These are phyloP conservation scores for Lutjanus erythropterus DNA, from an alignment of 2,113 vertebrate species.

Conservation along the genomic window DNA sequence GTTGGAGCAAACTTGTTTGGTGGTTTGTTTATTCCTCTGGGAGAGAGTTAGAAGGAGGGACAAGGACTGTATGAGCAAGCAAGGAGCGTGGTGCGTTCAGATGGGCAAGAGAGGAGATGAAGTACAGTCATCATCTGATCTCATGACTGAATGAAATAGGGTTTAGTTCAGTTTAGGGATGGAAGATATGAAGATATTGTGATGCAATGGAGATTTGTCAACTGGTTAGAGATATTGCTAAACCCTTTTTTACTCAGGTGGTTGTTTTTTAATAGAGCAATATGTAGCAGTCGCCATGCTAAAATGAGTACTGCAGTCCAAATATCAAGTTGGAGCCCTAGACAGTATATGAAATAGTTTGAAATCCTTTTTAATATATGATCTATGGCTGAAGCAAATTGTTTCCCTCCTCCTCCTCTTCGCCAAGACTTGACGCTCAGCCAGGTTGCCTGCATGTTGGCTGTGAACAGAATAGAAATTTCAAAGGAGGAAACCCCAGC, in stretches of 20 bases:
- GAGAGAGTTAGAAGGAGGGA: constrained; percentile 4
- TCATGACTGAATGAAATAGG: constrained; percentile 16
- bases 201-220: constrained; percentile 6
- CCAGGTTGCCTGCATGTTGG: no score
- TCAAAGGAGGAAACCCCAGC: no score
- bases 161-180: constrained; percentile 25
- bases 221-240: constrained; percentile 2
- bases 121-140: constrained; percentile 21
- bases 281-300: no score
- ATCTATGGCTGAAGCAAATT: no score
- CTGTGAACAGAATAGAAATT: no score
- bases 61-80: background rate
- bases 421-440: no score
- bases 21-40: constrained; percentile 52
- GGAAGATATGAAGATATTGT: constrained; percentile 11
- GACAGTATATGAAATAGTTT: no score
- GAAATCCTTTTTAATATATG: no score
- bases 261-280: no score
- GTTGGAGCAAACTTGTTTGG: constrained; percentile 55
- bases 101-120: constrained; percentile 10
- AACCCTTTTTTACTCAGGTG: background rate
- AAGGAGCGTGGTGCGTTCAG: constrained; percentile 36
- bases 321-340: no score
- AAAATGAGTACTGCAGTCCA: no score
- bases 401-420: no score